Base-by-base conservation (phyloP, 2,797 vertebrate genomes). In the Leptodactylus fallax region DNA sequence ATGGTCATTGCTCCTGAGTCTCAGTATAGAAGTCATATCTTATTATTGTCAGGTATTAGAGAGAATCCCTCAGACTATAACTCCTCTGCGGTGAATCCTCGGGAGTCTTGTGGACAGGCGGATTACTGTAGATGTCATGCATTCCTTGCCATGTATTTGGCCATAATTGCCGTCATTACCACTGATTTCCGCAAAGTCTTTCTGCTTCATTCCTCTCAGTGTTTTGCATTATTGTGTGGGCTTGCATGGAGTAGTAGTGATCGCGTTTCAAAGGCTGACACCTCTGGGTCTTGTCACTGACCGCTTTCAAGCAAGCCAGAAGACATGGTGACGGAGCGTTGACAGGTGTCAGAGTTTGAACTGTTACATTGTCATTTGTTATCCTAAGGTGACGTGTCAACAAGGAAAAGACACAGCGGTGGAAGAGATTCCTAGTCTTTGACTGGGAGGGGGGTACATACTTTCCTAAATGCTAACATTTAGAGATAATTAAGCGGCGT, bases 211-310 rank as follows among this genome's bases (percentile, higher is more conserved):
- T 85, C 71, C 69, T 82, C 36, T 7, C 14, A 21, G 45, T 3
- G 23, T 49, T 53, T 36, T 65, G 78, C 78, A 77, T 85, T 47
- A 56, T 63, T 71, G 63, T 60, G 79, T 77, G 77, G 69, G 36
- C 36, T 36, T 16, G 79, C 36, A 27, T 89, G 83, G 86, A 86
- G 84, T 53, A 10, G 47, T 23, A 14, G 27, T 7, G 79, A 89
- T 89, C 86, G 61, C 84, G 86, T 89, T 89, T 86, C 88, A 86
- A 83, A 89, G 84, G 71, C 88, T 61, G 84, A 82, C 84, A 86
- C 88, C 84, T 67, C 87, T 89, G 87, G 87, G 79, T 89, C 88
- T 79, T 63, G 49, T 89, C 88, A 86, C 63, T 86, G 88, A 86
- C 88, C 88, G 84, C 79, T 89, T 78, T 83, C 71, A 36, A 86